Evolutionary conservation across 2,797 vertebrate species (phyloP).

Genomic region (Calcarius lapponicus): DNA sequence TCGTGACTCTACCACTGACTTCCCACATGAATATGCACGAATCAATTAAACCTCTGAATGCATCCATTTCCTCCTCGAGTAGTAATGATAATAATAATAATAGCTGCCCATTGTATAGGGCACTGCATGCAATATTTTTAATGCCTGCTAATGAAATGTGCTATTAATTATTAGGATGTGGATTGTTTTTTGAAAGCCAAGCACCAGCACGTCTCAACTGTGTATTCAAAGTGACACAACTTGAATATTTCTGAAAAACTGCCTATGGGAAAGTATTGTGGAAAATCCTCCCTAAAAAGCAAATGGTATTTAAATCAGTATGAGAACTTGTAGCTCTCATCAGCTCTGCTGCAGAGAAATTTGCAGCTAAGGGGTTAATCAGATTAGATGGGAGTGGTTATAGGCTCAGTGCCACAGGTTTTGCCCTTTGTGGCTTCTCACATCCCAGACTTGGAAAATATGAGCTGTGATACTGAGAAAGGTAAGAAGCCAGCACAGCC

Average conservation of each 20-base stretch:
- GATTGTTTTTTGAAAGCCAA: conserved; percentile 46
- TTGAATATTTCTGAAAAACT: background rate
- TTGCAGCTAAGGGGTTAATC: conserved; percentile 71
- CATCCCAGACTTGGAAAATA: conserved; percentile 79
- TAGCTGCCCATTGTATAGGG: conserved; percentile 55
- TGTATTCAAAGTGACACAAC: background rate
- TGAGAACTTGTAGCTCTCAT: background rate
- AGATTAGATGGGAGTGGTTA: conserved; percentile 70
- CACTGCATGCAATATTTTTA: conserved; percentile 42
- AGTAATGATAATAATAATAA: conserved; percentile 63
- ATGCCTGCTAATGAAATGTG: conserved; percentile 61
- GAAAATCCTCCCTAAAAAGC: conserved; percentile 10
- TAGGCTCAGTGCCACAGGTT: conserved; percentile 69
- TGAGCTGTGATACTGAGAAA: conserved; percentile 79
- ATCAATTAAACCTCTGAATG: conserved; percentile 68
- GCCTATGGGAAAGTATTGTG: background rate
- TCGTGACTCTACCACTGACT: conserved; percentile 59
- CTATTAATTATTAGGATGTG: conserved; percentile 55
- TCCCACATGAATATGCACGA: conserved; percentile 69
- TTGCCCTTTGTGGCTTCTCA: conserved; percentile 80
- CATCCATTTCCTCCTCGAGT: conserved; percentile 46
- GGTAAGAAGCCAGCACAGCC: conserved; percentile 80
- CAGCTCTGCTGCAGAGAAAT: background rate
- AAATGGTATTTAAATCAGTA: background rate
- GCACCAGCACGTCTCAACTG: background rate